Base-by-base conservation (phyloP, 2,797 vertebrate genomes). In the Anguilla anguilla region DNA sequence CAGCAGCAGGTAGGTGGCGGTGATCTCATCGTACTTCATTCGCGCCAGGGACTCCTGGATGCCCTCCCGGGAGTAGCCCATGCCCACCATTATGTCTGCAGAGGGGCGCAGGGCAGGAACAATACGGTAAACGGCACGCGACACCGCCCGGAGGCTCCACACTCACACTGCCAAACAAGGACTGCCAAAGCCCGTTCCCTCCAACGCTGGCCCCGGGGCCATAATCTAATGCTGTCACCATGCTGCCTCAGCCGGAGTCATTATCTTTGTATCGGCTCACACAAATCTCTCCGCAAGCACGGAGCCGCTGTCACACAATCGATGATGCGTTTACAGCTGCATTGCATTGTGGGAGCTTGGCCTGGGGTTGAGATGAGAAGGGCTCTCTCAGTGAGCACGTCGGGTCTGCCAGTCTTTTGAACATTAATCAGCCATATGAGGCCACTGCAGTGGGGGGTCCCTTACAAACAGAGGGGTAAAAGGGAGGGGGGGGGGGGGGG, bases 11-110 rank as follows among this genome's bases (percentile, higher is more conserved):
- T 99, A 99, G 0, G 98, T 98, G 90, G 98, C 98, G 59, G 98
- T 99, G 93, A 99, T 97, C 95, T 99, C 98, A 89, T 99, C 98
- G 6, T 99, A 99, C 95, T 99, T 99, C 98, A 98, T 99, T 96
- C 99, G 99, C 93, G 97, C 97, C 93, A 99, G 96, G 88, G 98
- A 99, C 89, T 99, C 98, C 90, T 99, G 97, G 94, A 99, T 99
- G 95, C 99, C 97, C 87, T 99, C 99, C 95, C 97, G 96, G 90
- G 97, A 98, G 94, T 98, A 99, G 92, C 99, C 98, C 98, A 99
- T 99, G 91, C 98, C 98, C 89, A 99, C 97, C 97, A 99, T 99
- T 92, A 99, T 98, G 89, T 99, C 99, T 98, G 91, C 90, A 95
- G 67, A 81, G 85, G 15, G 2, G 81, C 53, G 88, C 55, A 89